Conservation (phyloP, 2,797 vertebrate species). For the Takifugu ocellatus region DNA sequence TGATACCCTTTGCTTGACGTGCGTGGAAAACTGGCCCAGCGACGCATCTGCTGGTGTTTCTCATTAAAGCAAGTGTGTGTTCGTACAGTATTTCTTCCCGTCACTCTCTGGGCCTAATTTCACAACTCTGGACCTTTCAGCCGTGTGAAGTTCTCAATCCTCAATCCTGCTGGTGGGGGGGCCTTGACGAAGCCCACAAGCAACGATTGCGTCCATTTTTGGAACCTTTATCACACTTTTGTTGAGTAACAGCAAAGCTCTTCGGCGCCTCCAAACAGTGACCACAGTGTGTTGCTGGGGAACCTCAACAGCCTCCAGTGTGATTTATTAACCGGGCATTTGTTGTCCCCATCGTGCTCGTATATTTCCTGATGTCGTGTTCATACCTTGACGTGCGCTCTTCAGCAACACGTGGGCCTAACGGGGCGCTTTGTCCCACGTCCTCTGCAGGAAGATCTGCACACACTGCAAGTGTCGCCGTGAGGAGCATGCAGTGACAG, state of each 20-base stretch:
- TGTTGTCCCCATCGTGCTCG: conserved; percentile 11
- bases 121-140: conserved; percentile 45
- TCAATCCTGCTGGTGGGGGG: conserved; percentile 7
- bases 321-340: conserved; percentile 18
- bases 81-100: conserved; percentile 42
- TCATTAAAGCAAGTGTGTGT: conserved; percentile 14
- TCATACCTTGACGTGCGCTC: background rate
- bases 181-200: background rate
- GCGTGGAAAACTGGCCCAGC: conserved; percentile 26
- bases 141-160: conserved; percentile 34
- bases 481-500: conserved; percentile 93
- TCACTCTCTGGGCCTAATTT: conserved; percentile 29
- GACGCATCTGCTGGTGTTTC: conserved; percentile 46
- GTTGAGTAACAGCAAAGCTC: background rate
- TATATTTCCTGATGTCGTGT: background rate
- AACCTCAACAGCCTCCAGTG: conserved; percentile 19
- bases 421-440: background rate
- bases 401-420: conserved; percentile 1
- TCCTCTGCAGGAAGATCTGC: conserved; percentile 89
- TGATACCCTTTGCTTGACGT: conserved; percentile 23
- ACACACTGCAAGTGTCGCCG: conserved; percentile 97
- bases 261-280: conserved; percentile 5
- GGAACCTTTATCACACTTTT: background rate
- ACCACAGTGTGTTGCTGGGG: conserved; percentile 24
- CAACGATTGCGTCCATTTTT: conserved; percentile 7